Evolutionary conservation across 2,888 invertebrate species (phyloP).

Genomic region (Euzetes globulus): DNA sequence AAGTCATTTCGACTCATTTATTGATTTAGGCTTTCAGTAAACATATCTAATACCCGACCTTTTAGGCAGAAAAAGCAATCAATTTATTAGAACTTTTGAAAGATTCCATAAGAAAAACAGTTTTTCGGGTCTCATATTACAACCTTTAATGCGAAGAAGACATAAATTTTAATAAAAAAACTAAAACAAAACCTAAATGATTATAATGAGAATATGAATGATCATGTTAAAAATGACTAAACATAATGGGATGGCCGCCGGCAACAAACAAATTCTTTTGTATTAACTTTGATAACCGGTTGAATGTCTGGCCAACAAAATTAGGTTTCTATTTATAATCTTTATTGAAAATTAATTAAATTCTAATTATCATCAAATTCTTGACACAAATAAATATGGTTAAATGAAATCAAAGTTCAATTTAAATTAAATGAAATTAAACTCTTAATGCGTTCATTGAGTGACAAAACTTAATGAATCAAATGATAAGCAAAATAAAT

Average conservation of each 20-base stretch:
- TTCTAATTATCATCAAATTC: too few species aligned
- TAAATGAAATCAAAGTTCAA: too few species aligned
- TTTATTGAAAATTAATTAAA: too few species aligned
- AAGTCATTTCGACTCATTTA: conserved; percentile 1
- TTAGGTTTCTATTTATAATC: neutral
- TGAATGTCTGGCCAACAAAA: neutral
- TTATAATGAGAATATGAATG: neutral
- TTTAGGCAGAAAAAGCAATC: neutral
- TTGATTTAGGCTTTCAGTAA: conserved; percentile 1
- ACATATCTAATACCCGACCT: neutral
- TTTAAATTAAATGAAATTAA: too few species aligned
- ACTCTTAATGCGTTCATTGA: too few species aligned
- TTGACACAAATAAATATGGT: too few species aligned
- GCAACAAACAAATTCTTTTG: neutral
- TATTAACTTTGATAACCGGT: neutral
- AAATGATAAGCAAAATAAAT: too few species aligned
- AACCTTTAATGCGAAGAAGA: neutral
- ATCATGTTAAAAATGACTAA: neutral
- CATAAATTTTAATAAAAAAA: neutral
- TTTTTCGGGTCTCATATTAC: neutral
- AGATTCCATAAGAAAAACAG: neutral
- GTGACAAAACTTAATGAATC: too few species aligned
- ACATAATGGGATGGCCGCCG: neutral
- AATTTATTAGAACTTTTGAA: neutral
- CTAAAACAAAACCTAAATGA: neutral